Percentiles rank a stretch among this genome's conserved stretches.
phyloP scores from a whole-genome alignment of 2,113 vertebrate genomes.

The Nothobranchius kuhntae region DNA sequence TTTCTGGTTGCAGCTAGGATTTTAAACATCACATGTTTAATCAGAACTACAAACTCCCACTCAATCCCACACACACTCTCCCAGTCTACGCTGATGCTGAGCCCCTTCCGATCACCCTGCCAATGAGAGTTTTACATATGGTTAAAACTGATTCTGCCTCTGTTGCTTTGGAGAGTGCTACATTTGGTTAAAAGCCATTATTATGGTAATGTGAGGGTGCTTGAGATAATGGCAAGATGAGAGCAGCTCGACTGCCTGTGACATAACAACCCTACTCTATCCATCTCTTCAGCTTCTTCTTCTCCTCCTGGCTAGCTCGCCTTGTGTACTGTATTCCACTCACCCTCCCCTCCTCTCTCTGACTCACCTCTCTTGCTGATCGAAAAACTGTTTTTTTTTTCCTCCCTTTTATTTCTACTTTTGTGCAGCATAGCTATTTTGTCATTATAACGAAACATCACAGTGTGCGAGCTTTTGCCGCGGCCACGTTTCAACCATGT shows the following conservation, averaged over 20 bases:
- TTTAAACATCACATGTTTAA: conserved; percentile 58
- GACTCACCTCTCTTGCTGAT: conserved; percentile 57
- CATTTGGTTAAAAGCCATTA: conserved; percentile 83
- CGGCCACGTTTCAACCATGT: conserved; percentile 38
- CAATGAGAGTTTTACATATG: conserved; percentile 77
- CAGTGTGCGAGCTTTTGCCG: conserved; percentile 29
- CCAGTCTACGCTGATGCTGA: conserved; percentile 57
- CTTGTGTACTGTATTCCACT: conserved; percentile 38
- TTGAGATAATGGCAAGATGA: conserved; percentile 82
- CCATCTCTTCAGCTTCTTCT: conserved; percentile 70
- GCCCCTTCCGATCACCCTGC: conserved; percentile 61
- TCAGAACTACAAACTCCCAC: conserved; percentile 69
- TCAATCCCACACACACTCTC: conserved; percentile 65
- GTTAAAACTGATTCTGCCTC: conserved; percentile 73
- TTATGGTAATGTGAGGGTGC: conserved; percentile 81
- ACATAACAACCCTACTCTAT: conserved; percentile 77
- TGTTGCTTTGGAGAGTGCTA: conserved; percentile 74
- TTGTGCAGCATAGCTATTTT: conserved; percentile 44
- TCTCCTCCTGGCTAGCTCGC: conserved; percentile 36
- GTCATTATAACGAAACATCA: conserved; percentile 57
- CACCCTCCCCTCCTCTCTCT: conserved; percentile 36
- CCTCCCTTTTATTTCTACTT: conserved; percentile 17
- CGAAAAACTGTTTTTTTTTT: conserved; percentile 27
- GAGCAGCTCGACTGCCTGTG: conserved; percentile 78
- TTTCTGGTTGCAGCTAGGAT: conserved; percentile 2